Percentiles rank a stretch among this genome's conserved stretches.
Conservation (phyloP, 2,113 vertebrate species). For the Pyxicephalus adspersus region DNA sequence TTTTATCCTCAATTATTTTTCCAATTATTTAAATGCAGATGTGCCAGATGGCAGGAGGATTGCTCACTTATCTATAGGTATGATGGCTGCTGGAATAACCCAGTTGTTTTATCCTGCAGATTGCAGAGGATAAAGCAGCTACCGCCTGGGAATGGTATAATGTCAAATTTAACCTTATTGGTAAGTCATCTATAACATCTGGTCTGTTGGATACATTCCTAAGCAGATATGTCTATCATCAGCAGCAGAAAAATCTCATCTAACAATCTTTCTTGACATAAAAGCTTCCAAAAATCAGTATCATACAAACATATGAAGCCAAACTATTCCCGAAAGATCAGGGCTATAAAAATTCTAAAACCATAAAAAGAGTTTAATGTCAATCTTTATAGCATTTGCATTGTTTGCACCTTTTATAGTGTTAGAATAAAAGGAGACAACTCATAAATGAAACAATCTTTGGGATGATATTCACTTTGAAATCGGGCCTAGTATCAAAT, state of each 20-base stretch:
- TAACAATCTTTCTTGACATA: constrained; percentile 21
- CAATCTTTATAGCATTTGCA: no score
- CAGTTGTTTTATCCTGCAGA: constrained; percentile 41
- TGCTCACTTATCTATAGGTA: constrained; percentile 18
- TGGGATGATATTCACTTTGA: no score
- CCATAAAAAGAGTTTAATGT: no score
- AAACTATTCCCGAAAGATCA: background rate
- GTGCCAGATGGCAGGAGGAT: constrained; percentile 45
- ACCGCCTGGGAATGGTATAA: constrained; percentile 30
- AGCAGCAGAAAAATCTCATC: constrained; percentile 7
- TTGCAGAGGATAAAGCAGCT: constrained; percentile 32
- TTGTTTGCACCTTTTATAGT: no score
- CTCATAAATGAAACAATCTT: no score
- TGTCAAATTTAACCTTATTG: constrained; percentile 43
- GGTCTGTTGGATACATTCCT: constrained; percentile 42
- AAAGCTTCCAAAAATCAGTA: background rate
- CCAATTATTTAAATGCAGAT: constrained; percentile 33
- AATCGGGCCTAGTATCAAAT: no score
- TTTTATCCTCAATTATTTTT: constrained; percentile 19
- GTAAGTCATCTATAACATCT: constrained; percentile 44
- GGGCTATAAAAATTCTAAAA: no score
- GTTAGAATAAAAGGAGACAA: no score
- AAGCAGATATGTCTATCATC: constrained; percentile 21
- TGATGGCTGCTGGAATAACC: constrained; percentile 38
- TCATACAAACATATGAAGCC: background rate